A percentile compares a stretch with the other conserved stretches of the same genome.
Conservation (phyloP, 2,797 vertebrate species). For the Acomys russatus region DNA sequence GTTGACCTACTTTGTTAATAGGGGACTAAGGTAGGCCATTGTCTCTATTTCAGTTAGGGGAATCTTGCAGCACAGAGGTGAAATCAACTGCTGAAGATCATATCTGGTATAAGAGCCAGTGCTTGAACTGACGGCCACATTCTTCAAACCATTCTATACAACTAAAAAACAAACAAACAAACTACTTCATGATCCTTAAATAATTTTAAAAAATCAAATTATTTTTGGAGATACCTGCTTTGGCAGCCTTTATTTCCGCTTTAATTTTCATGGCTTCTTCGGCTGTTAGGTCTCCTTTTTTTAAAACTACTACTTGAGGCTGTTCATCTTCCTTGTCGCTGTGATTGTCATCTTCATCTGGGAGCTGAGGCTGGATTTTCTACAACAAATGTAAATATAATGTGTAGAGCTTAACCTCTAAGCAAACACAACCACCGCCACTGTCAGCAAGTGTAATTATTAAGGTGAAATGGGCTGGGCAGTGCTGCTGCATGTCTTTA, state of each 20-base stretch:
- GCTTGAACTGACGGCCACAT: constrained; percentile 12
- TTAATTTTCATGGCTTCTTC: constrained; percentile 95
- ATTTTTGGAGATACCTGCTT: constrained; percentile 88
- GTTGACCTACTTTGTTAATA: background rate
- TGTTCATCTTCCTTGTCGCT: constrained; percentile 97
- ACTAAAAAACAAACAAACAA: background rate
- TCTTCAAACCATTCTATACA: background rate
- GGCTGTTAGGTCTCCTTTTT: constrained; percentile 93
- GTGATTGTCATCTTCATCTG: constrained; percentile 91
- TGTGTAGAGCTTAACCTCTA: background rate
- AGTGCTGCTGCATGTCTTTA: background rate
- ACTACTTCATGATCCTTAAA: background rate
- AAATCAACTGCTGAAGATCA: constrained; percentile 41
- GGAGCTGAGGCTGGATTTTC: constrained; percentile 92
- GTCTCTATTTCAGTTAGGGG: constrained; percentile 6
- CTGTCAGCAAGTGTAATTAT: background rate
- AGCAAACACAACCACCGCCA: background rate
- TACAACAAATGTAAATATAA: constrained; percentile 78
- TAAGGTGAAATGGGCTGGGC: background rate
- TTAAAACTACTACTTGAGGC: constrained; percentile 96
- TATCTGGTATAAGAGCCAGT: background rate
- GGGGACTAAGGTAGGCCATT: background rate
- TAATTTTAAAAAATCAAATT: background rate
- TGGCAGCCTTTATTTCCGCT: constrained; percentile 86
- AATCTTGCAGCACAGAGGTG: background rate